Evolutionary conservation across 2,888 invertebrate species (phyloP), one percentile per base, ranked within the genome.

Genomic region (Mechanitis messenoides): DNA sequence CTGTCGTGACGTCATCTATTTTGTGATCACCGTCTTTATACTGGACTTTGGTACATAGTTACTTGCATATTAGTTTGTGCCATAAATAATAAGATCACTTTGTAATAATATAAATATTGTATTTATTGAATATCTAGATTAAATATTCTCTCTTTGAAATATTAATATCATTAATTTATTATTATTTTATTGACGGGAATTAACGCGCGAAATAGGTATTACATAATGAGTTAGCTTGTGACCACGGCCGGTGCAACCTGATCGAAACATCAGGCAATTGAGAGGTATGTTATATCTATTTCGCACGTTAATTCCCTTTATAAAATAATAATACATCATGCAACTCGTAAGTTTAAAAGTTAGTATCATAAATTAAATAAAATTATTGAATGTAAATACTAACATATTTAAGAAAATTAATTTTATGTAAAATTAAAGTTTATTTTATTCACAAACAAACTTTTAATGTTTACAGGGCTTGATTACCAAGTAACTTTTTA

Each of bases 1-100:
- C 77, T 63, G 68, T 59, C 63, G 70, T 68, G 73, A 72, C 72
- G 69, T 67, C 67, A 71, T 72, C 74, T 47, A 28, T 55, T 55
- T 74, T 70, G 63, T 73, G 72, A 75, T 74, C 71, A 69, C 42
- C 45, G 38, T 42, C 35, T 59, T 3, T 70, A 68, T 69, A 65
- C 68, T 70, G 69, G 70, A 73, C 69, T 62, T 69, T 71, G 71
- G 69, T 72, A 33, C 33, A 38, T 54, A 53, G 50, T 31, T 47
- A 47, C 47, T 58, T 38, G 9, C 53, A 53, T 20, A 45, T 20
- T 42, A 9, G 12, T n/a, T 35, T 38, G 38, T 55, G 20, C 38
- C 11, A 45, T 50, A 60, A 50, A 60, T 50, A 9, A 9, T 50
- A 31, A 7, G 28, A 31, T 31, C 7, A 50, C 11, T 7, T 7